Conservation (phyloP, 2,113 vertebrate species). For the Gadus macrocephalus region DNA sequence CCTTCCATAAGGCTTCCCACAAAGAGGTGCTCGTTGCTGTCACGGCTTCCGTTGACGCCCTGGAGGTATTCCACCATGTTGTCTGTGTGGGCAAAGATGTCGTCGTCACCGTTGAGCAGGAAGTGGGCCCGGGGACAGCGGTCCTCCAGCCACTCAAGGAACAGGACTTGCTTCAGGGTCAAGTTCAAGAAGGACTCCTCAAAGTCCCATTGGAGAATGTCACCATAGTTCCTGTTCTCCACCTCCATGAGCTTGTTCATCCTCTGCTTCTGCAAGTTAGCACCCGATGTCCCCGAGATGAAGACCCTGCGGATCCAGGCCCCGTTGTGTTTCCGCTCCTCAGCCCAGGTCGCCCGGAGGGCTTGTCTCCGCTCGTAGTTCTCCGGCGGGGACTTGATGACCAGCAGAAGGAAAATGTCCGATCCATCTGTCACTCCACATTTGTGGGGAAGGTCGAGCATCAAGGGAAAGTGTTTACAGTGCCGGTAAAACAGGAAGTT, state of each 20-base stretch:
- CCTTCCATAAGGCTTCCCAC: conserved; percentile 68
- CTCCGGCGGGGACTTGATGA: conserved; percentile 76
- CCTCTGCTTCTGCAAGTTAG: conserved; percentile 44
- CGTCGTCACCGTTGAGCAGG: conserved; percentile 81
- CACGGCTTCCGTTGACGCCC: conserved; percentile 5
- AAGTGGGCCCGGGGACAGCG: conserved; percentile 71
- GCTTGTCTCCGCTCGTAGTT: conserved; percentile 79
- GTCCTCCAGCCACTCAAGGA: conserved; percentile 76
- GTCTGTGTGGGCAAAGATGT: conserved; percentile 80
- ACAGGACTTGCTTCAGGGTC: conserved; percentile 83
- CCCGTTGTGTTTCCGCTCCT: conserved; percentile 62
- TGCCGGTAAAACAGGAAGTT: conserved; percentile 76
- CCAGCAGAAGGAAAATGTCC: conserved; percentile 77
- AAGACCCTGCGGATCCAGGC: conserved; percentile 70
- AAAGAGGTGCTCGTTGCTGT: conserved; percentile 69
- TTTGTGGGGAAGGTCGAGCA: conserved; percentile 67
- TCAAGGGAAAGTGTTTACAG: conserved; percentile 72
- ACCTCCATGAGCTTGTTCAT: conserved; percentile 70
- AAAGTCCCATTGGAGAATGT: conserved; percentile 87
- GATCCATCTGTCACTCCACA: conserved; percentile 60
- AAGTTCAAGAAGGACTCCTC: conserved; percentile 85
- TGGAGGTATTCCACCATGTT: conserved; percentile 74
- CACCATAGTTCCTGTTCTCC: conserved; percentile 66
- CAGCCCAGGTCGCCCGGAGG: conserved; percentile 83
- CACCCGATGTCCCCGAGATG: conserved; percentile 54